Evolutionary conservation across 2,113 vertebrate genomes (phyloP).

Genomic region (Phyllostomus discolor): DNA sequence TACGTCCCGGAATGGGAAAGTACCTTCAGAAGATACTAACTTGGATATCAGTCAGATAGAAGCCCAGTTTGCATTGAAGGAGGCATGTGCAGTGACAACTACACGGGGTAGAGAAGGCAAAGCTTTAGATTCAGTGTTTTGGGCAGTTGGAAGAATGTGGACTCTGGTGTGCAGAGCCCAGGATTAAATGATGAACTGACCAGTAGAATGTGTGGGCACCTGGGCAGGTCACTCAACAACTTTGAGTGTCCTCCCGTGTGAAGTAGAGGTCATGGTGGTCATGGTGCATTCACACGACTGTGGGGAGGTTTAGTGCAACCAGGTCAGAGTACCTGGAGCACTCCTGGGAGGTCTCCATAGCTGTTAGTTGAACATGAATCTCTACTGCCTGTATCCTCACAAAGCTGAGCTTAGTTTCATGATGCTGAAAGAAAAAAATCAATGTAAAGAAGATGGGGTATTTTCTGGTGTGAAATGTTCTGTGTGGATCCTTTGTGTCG

Average conservation of each 20-base stretch:
- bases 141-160: background rate
- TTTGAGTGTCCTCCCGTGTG: background rate
- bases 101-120: background rate
- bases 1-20: background rate
- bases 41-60: background rate
- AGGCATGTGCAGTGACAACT: background rate
- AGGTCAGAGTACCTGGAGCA: background rate
- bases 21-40: background rate
- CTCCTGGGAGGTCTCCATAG: background rate
- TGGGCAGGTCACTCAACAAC: background rate
- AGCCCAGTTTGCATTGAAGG: background rate
- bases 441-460: background rate
- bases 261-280: background rate
- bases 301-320: background rate
- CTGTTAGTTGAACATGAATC: background rate
- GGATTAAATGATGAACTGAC: background rate
- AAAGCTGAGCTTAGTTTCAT: background rate
- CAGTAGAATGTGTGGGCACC: background rate
- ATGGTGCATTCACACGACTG: background rate
- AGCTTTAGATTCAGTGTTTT: background rate
- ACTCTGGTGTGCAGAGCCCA: background rate
- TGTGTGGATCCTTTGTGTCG: conserved; percentile 30
- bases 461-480: conserved; percentile 37
- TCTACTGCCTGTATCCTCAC: background rate
- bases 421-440: background rate